Evolutionary conservation across 1,140 invertebrate species (phyloP), one percentile per base, ranked within the genome.

Genomic region (Gryllus bimaculatus): DNA sequence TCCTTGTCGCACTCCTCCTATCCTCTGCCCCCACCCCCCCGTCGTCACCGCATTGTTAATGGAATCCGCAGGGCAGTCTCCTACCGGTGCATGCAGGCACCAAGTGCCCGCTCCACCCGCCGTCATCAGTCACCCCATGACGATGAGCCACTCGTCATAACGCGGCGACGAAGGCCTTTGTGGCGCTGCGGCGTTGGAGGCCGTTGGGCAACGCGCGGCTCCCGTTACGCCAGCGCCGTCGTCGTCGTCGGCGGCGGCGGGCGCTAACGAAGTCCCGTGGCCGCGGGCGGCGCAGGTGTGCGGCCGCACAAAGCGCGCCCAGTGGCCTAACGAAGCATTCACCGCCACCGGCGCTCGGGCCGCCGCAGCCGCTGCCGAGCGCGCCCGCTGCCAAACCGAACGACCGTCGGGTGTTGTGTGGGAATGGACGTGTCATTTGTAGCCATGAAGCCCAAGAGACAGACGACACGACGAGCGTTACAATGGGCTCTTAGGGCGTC

Each of bases 281-380:
- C 54, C 54, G 54, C 54, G 54, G 54, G 54, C 54, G 54, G 54
- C 54, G 54, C 54, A 66, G 54, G 54, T 66, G 54, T 66, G 54
- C 54, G 1, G 18, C 54, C 54, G 54, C 54, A 66, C 54, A 66
- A 66, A 66, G 54, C 54, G 54, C 54, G 18, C 54, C 10, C 54
- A 66, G 54, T 66, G 54, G 54, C 54, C 18, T 66, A 66, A 66
- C 54, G 54, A 66, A 66, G 54, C 54, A 66, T 66, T 66, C 10
- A 66, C 26, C 26, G 26, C 26, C 26, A 39, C 26, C 5, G 26
- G 26, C 26, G 26, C 26, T 39, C 26, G 26, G 26, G 26, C 26
- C 26, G 26, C n/a, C n/a, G 49, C 15, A 8, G 49, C 49, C 49
- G 15, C 49, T 15, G 10, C 54, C 54, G 0, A 13, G 54, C 10